Evolutionary conservation across 2,888 invertebrate genomes (phyloP).

Genomic region (Malacosoma neustria): DNA sequence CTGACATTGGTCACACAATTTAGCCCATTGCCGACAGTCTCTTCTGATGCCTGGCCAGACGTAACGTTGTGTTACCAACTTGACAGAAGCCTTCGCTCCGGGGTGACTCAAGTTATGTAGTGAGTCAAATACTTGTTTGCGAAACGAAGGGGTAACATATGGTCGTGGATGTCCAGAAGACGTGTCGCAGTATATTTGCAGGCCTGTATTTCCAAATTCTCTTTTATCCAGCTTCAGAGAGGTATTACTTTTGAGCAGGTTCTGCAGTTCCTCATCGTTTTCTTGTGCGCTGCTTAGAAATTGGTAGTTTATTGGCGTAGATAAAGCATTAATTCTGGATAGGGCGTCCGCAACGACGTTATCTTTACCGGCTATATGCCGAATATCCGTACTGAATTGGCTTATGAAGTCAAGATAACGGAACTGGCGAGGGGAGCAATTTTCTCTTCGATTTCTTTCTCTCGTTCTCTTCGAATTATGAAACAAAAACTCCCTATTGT

Average conservation of each 20-base stretch:
- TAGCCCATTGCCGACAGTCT: conserved; percentile 29
- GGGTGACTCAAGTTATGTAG: conserved; percentile 4
- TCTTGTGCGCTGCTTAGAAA: no score
- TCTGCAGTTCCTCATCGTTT: no score
- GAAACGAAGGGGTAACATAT: background rate
- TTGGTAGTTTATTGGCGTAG: no score
- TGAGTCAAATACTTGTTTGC: conserved; percentile 1
- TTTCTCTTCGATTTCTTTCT: background rate
- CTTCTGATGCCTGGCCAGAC: conserved; percentile 19
- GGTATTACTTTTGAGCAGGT: no score
- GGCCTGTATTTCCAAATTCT: no score
- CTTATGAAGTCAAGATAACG: conserved; percentile 7
- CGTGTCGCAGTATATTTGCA: background rate
- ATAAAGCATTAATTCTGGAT: no score
- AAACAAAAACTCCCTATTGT: no score
- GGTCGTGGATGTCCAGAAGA: background rate
- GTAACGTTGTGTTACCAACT: conserved; percentile 1
- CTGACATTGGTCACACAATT: conserved; percentile 29
- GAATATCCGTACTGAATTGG: conserved; percentile 9
- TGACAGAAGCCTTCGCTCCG: background rate
- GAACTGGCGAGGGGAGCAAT: conserved; percentile 6
- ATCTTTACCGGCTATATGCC: conserved; percentile 16
- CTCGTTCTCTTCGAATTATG: no score
- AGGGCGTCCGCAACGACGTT: conserved; percentile 34
- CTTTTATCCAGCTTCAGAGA: no score